phyloP scores from a whole-genome alignment of 2,113 vertebrate species.

The Jaculus jaculus region DNA sequence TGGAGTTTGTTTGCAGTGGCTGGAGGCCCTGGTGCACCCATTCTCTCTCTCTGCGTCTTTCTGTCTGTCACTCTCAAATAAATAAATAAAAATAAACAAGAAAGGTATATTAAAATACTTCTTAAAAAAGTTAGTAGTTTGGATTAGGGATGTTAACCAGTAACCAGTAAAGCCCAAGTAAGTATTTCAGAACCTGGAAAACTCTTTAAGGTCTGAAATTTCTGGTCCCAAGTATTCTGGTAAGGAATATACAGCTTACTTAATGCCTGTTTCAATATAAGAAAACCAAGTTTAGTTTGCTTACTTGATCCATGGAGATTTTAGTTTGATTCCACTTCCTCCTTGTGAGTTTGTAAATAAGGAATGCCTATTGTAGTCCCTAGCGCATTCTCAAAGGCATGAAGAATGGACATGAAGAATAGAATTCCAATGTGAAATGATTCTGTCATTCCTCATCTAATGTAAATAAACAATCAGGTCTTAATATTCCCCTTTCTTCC shows the following conservation, averaged over 20 bases:
- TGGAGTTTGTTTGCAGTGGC: too few relatives aligned
- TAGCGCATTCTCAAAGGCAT: not conserved
- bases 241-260: not conserved
- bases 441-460: not conserved
- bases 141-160: not conserved
- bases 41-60: too few relatives aligned
- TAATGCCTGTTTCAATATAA: not conserved
- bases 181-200: not conserved
- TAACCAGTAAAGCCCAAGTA: not conserved
- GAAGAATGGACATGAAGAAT: too few relatives aligned
- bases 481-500: not conserved
- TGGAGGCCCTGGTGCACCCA: too few relatives aligned
- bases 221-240: not conserved
- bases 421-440: not conserved
- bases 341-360: not conserved
- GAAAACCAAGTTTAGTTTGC: not conserved
- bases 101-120: too few relatives aligned
- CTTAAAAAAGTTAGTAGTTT: not conserved
- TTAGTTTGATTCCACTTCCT: not conserved
- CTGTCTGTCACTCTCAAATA: too few relatives aligned
- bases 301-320: not conserved
- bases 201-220: not conserved
- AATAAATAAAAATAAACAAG: too few relatives aligned
- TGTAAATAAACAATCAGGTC: not conserved
- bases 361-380: not conserved